Base-by-base conservation (phyloP, 2,888 invertebrate genomes). In the Acanthosepion pharaonis region DNA sequence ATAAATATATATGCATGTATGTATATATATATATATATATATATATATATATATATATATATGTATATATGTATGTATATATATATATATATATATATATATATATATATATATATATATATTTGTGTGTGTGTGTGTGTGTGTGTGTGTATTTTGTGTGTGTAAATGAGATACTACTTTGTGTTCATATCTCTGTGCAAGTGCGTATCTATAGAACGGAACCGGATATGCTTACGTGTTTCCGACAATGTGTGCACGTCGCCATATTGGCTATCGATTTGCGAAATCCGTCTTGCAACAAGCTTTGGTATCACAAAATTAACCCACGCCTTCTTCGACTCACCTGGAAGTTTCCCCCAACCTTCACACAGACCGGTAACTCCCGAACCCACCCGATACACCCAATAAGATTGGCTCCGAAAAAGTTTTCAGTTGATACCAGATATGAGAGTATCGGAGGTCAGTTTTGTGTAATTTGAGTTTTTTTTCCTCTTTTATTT, bases 271-370 rank as follows among this genome's bases (percentile, higher is more conserved):
- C 28, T 11, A 78, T 78, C 8, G 78, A 78, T 28, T 78, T 78
- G 78, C 78, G 18, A 78, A 78, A 78, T 78, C 78, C 78, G 78
- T 28, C n/a, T 78, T 78, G n/a, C n/a, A n/a, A 28, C 78, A 78
- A 78, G n/a, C 78, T 78, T 78, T 9, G n/a, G n/a, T n/a, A n/a
- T 78, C 18, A 8, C 78, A n/a, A n/a, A 78, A 78, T 78, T 78
- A 78, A 78, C 78, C 78, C 78, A 78, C 78, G 78, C n/a, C 78
- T n/a, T n/a, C 78, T 78, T 78, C n/a, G 78, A 78, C n/a, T 78
- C 78, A 78, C 78, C 78, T 78, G 78, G 9, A 78, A 78, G n/a
- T 28, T n/a, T n/a, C 28, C 78, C 78, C n/a, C 3, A 11, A 23
- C 64, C 78, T 78, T 78, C 78, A 78, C 78, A n/a, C 78, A 78